phyloP scores from a whole-genome alignment of 2,113 vertebrate genomes.

The Diphyllodes magnificus region DNA sequence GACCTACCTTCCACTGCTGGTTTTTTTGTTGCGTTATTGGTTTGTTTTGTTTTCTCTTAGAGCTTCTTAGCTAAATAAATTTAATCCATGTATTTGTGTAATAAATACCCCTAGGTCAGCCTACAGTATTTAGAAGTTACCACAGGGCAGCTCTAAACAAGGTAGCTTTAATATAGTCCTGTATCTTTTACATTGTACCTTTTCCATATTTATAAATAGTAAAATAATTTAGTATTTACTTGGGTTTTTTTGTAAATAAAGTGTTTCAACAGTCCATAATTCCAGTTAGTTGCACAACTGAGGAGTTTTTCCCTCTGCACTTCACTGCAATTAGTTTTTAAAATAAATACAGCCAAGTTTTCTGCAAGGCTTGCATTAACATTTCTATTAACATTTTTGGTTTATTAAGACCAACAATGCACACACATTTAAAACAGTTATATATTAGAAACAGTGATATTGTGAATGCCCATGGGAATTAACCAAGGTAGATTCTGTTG shows the following conservation, averaged over 20 bases:
- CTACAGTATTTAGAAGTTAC: background rate
- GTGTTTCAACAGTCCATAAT: background rate
- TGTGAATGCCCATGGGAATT: background rate
- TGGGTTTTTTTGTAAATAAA: background rate
- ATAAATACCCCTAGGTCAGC: background rate
- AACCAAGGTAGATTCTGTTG: background rate
- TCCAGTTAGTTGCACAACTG: background rate
- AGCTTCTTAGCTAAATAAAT: background rate
- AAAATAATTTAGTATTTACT: background rate
- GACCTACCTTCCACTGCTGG: background rate
- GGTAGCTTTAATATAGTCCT: background rate
- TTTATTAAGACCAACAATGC: background rate
- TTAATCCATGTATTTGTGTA: background rate
- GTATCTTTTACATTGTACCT: background rate
- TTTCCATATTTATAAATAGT: background rate
- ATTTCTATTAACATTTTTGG: background rate
- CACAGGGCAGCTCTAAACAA: background rate
- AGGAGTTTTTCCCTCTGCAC: background rate
- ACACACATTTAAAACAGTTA: accelerated
- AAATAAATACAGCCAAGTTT: background rate
- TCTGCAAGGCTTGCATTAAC: background rate
- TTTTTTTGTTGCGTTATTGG: background rate
- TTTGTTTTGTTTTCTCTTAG: background rate
- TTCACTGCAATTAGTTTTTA: background rate
- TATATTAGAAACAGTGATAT: background rate